Conservation (phyloP, 2,797 vertebrate genomes). For the Rhabdomys pumilio region DNA sequence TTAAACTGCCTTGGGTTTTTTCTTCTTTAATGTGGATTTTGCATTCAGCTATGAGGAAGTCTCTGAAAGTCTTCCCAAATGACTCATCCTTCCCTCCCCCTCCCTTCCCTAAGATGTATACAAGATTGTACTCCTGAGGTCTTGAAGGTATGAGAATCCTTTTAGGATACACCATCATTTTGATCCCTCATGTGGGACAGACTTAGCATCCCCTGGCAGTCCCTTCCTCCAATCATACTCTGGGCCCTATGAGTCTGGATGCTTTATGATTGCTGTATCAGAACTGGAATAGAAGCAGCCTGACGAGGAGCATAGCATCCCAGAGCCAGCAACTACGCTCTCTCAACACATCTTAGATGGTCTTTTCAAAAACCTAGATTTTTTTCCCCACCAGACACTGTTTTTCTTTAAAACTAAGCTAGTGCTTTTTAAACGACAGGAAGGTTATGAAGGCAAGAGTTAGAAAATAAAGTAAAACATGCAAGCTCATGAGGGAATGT, state of each 20-base stretch:
- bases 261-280: conserved; percentile 2
- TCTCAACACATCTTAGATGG: not conserved
- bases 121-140: not conserved
- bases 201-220: not conserved
- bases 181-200: not conserved
- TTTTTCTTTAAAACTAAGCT: not conserved
- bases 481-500: not conserved
- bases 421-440: conserved; percentile 4
- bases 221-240: not conserved
- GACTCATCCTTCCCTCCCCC: not conserved
- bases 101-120: not conserved
- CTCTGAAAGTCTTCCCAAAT: not conserved
- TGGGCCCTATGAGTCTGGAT: not conserved
- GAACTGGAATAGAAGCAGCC: not conserved
- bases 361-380: conserved; percentile 27
- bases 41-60: not conserved
- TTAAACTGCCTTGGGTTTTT: conserved; percentile 44
- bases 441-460: not conserved
- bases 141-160: not conserved
- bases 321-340: not conserved
- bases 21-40: conserved; percentile 43
- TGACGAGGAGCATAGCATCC: not conserved
- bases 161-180: not conserved
- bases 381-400: not conserved
- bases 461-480: not conserved